These are phyloP conservation scores for Gymnoscopelus braueri DNA, from an alignment of 2,797 vertebrate species.

Conservation along the genomic window DNA sequence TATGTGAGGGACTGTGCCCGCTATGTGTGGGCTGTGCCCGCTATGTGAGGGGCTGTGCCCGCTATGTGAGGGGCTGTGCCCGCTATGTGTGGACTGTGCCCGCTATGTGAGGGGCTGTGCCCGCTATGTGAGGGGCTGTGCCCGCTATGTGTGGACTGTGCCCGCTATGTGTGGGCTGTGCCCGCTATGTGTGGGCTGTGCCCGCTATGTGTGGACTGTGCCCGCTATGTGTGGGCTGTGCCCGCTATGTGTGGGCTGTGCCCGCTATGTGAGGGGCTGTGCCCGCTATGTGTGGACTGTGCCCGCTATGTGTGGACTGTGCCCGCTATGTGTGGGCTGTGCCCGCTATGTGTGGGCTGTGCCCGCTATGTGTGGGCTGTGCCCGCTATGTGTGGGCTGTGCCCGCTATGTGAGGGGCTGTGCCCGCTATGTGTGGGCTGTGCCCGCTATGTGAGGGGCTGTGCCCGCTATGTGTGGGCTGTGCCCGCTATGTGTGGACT, in stretches of 20 bases:
- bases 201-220: no score
- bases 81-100: conserved; percentile 83
- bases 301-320: conserved; percentile 68
- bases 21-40: conserved; percentile 85
- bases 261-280: conserved; percentile 64
- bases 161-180: no score
- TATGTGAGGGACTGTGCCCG: no score
- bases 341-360: conserved; percentile 75
- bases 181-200: no score
- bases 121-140: no score
- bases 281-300: conserved; percentile 83
- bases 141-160: no score
- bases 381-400: no score
- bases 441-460: no score
- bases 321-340: no score
- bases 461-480: conserved; percentile 74
- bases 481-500: no score
- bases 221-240: conserved; percentile 79
- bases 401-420: no score
- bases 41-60: conserved; percentile 28
- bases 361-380: conserved; percentile 80
- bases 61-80: conserved; percentile 75
- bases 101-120: conserved; percentile 50
- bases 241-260: conserved; percentile 67
- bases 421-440: no score